Conservation (phyloP, 1,140 invertebrate genomes). For the Saccostrea glomerata region DNA sequence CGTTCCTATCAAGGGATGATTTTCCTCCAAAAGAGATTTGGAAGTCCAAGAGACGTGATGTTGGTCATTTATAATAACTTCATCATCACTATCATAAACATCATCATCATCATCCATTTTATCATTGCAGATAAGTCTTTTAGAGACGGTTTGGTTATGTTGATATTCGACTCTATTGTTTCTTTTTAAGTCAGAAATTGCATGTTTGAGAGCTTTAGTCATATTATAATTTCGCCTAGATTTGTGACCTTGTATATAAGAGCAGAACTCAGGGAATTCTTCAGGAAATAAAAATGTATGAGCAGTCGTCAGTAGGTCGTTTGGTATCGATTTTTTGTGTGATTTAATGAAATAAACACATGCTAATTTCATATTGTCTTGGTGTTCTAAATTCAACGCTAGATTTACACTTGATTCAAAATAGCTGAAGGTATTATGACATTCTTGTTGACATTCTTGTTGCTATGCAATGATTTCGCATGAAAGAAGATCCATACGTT, state of each 20-base stretch:
- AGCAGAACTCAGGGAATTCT: neutral
- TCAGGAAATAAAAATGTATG: neutral
- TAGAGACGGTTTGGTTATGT: too few relatives aligned
- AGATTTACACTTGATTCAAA: neutral
- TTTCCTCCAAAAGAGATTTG: too few relatives aligned
- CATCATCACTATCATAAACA: too few relatives aligned
- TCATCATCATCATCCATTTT: too few relatives aligned
- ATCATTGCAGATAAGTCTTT: too few relatives aligned
- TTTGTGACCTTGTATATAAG: neutral
- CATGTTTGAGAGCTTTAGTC: neutral
- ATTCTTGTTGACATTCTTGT: too few relatives aligned
- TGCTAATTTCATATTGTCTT: neutral
- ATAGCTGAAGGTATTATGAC: neutral
- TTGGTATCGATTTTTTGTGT: neutral
- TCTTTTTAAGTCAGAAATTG: neutral
- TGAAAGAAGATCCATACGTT: too few relatives aligned
- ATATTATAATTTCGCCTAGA: neutral
- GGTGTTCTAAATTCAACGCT: neutral
- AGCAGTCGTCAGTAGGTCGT: neutral
- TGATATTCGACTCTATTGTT: too few relatives aligned
- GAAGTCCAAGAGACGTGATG: too few relatives aligned
- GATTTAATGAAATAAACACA: neutral
- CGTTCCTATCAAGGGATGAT: too few relatives aligned
- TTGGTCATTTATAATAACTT: too few relatives aligned
- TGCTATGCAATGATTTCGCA: too few relatives aligned